Base-by-base conservation (phyloP, 2,113 vertebrate genomes). In the Baryphthengus martii region DNA sequence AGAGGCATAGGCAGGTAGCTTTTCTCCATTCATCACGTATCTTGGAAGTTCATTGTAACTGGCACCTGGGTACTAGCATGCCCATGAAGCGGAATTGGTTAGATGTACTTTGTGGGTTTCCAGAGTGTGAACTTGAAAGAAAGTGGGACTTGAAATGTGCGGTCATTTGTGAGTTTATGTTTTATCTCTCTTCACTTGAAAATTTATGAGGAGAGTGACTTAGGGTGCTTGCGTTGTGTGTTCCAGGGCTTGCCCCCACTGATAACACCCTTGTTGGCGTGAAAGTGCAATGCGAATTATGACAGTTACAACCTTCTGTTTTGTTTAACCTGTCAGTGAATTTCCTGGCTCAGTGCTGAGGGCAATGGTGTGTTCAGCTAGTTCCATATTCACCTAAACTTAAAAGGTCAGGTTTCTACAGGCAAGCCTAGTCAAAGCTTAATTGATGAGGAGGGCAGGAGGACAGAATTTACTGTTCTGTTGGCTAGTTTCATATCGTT, bases 231-330 rank as follows among this genome's bases (percentile, higher is more conserved):
- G 97, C 93, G 87, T 97, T 98, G 96, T 98, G 98, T 98, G 98
- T 98, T 98, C 97, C 97, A 98, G 98, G 98, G 98, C 98, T 98
- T 98, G 98, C 98, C 98, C 98, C 97, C 96, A 97, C 98, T 98
- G 98, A 98, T 98, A 98, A 98, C 98, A 98, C 98, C 98, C 98
- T 98, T 98, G 98, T 98, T 98, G 98, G 98, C 97, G 98, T 98
- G 98, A 98, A 98, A 98, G 98, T 98, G 98, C 98, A 98, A 98
- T 98, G 98, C 98, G 98, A 98, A 98, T 98, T 98, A 98, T 98
- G 98, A 98, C 98, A 98, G 98, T 98, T 98, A 98, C 98, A 98
- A 98, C 98, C 97, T 98, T 98, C 98, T 98, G 98, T 98, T 98
- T 98, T 98, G 98, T 98, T 98, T 98, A 98, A 98, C 98, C 96